Evolutionary conservation across 2,888 invertebrate genomes (phyloP).

Genomic region (Nipponacmea schrenckii): DNA sequence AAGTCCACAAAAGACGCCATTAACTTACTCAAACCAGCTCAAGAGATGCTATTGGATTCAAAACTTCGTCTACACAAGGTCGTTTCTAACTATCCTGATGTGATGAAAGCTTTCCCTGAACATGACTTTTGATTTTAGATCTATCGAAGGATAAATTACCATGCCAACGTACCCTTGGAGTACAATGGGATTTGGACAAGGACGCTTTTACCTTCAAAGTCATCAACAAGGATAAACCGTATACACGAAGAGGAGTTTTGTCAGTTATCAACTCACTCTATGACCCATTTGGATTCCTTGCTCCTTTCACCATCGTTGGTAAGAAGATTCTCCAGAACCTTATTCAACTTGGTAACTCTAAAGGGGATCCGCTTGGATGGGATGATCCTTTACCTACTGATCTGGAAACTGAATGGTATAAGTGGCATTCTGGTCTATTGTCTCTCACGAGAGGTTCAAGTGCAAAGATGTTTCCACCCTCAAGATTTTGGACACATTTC

Average conservation of each 20-base stretch:
- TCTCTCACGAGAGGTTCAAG: too few species aligned
- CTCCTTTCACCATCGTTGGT: conserved; percentile 1
- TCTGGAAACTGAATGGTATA: too few species aligned
- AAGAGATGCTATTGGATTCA: background rate
- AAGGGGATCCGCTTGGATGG: background rate
- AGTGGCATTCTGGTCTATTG: too few species aligned
- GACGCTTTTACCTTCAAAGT: background rate
- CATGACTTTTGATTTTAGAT: background rate
- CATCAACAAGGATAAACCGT: background rate
- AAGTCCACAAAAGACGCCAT: conserved; percentile 14
- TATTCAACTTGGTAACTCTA: background rate
- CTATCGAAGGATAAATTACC: background rate
- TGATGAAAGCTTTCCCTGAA: background rate
- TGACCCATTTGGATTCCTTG: conserved; percentile 10
- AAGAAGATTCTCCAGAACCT: conserved; percentile 1
- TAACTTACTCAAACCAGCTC: background rate
- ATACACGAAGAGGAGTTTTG: conserved; percentile 9
- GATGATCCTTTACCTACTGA: background rate
- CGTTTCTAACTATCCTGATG: background rate
- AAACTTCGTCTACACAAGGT: conserved; percentile 1
- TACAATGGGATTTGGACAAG: background rate
- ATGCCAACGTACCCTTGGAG: background rate
- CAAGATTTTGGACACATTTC: background rate
- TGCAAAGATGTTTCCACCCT: background rate
- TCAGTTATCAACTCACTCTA: conserved; percentile 10